phyloP scores from a whole-genome alignment of 2,797 vertebrate species.

The Anomalospiza imberbis region DNA sequence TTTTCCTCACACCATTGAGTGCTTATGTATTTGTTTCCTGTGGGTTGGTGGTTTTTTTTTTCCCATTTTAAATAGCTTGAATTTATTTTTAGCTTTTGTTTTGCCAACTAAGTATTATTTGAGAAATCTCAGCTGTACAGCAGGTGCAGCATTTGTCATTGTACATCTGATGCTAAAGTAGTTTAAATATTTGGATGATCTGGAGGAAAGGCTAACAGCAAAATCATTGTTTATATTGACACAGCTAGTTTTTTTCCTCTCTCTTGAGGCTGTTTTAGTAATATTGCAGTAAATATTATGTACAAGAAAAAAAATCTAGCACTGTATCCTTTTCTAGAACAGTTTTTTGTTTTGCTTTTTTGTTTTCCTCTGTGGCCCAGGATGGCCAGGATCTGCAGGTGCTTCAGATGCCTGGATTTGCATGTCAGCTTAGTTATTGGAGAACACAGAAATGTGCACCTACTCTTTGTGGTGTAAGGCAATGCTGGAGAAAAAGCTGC shows the following conservation, averaged over 20 bases:
- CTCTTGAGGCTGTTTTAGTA: not conserved
- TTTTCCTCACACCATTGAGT: not conserved
- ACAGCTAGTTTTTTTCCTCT: not conserved
- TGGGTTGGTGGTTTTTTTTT: not conserved
- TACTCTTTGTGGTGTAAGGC: not conserved
- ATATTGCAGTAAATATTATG: not conserved
- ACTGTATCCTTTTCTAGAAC: not conserved
- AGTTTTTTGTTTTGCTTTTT: not conserved
- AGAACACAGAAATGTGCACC: not conserved
- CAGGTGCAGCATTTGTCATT: not conserved
- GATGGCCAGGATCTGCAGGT: not conserved
- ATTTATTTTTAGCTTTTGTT: conserved; percentile 23
- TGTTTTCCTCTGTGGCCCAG: not conserved
- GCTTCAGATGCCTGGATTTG: not conserved
- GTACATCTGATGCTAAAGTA: not conserved
- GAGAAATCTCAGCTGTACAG: not conserved
- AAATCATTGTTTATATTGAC: not conserved
- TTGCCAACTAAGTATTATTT: not conserved
- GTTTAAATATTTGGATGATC: conserved; percentile 9
- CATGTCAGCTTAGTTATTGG: not conserved
- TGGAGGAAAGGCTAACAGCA: not conserved
- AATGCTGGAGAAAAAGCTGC: not conserved
- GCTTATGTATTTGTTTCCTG: not conserved
- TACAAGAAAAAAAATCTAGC: not conserved
- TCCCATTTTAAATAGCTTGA: not conserved